These are phyloP conservation scores for Phengaris alcon DNA, from an alignment of 2,888 invertebrate genomes.

Conservation along the genomic window DNA sequence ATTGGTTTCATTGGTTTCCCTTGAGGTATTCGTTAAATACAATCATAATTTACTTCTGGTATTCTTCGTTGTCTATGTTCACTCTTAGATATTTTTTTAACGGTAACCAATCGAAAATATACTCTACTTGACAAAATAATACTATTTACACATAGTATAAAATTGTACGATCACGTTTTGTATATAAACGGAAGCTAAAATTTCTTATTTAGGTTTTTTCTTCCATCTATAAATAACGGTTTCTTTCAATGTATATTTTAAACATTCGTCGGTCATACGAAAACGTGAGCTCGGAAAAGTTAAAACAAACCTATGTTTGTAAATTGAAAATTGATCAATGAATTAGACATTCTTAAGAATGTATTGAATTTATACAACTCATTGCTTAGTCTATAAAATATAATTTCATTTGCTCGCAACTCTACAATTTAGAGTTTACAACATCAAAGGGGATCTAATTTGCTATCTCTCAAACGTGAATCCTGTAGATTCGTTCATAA, in stretches of 20 bases:
- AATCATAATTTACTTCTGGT: no score
- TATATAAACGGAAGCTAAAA: neutral
- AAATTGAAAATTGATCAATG: neutral
- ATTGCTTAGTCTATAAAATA: neutral
- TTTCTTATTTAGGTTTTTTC: neutral
- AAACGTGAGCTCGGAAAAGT: neutral
- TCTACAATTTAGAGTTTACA: neutral
- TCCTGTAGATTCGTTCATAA: neutral
- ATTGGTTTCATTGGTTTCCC: no score
- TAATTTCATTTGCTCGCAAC: neutral
- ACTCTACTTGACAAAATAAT: no score
- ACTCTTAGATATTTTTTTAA: no score
- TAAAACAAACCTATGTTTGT: constrained; percentile 2
- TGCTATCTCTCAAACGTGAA: neutral
- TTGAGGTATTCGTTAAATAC: no score
- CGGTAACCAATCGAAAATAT: no score
- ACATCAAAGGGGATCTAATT: neutral
- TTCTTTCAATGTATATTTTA: neutral
- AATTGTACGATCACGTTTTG: neutral
- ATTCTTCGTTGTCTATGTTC: no score
- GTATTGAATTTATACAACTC: neutral
- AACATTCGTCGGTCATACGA: neutral
- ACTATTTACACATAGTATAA: no score
- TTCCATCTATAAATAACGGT: neutral
- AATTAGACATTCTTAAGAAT: neutral